Evolutionary conservation across 2,113 vertebrate species (phyloP).

Genomic region (Tichodroma muraria): DNA sequence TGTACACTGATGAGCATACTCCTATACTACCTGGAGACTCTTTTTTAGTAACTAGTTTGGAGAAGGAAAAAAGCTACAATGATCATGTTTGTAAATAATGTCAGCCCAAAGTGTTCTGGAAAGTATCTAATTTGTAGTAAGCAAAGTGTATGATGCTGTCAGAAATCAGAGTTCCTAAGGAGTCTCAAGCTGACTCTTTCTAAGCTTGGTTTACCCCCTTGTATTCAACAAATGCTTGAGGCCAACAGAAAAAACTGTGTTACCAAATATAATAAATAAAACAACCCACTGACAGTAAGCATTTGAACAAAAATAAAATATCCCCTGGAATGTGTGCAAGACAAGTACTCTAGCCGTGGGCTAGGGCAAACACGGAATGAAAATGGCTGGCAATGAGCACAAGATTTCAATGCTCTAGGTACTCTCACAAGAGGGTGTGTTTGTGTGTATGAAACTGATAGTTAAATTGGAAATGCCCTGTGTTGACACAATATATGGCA

Average conservation of each 20-base stretch:
- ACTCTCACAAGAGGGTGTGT: background rate
- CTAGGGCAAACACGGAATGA: background rate
- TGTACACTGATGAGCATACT: background rate
- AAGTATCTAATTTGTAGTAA: background rate
- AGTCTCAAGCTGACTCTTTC: background rate
- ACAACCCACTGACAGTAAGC: background rate
- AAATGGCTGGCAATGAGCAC: background rate
- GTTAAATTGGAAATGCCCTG: slow-evolving; percentile 4
- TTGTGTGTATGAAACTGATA: background rate
- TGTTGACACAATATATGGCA: background rate
- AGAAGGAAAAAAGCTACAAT: background rate
- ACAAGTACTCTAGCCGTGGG: background rate
- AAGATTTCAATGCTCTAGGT: background rate
- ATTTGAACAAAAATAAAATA: slow-evolving; percentile 3
- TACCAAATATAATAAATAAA: slow-evolving; percentile 4
- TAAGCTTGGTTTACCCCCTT: background rate
- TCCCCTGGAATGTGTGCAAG: background rate
- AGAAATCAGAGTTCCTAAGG: background rate
- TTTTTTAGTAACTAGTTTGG: background rate
- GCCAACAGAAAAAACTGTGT: background rate
- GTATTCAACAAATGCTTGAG: background rate
- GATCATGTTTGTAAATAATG: background rate
- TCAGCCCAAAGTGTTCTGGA: background rate
- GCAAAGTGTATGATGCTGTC: background rate
- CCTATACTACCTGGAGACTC: background rate